Evolutionary conservation across 2,797 vertebrate species (phyloP), one percentile per base, ranked within the genome.

Genomic region (Trachurus trachurus): DNA sequence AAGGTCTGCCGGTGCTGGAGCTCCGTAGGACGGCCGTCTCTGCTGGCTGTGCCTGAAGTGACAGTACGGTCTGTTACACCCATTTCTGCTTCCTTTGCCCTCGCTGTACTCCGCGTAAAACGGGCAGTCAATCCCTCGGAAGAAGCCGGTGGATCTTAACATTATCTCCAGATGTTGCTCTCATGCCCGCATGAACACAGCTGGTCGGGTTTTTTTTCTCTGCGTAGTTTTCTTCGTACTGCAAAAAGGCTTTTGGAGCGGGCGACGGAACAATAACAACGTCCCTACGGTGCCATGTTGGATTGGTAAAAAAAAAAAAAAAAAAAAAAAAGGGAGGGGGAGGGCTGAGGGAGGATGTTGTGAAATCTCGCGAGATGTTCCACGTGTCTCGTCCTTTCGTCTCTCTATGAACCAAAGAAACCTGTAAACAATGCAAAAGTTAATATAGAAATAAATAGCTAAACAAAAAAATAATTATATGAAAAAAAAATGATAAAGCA

Each of bases 51-150:
- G 97, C 73, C 97, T 97, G 94, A 99, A 99, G 94, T 98, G 97
- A 94, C 98, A 99, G 94, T 97, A 97, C 22, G 98, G 97, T 95
- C 98, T 96, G 90, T 95, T 95, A 93, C 98, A 99, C 87, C 91
- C 94, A 87, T 91, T 86, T 70, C 75, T 86, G 75, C 89, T 74
- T 81, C 76, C 84, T 81, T 86, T 91, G 29, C 85, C 90, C 19
- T 94, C 93, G 87, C 52, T 53, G 72, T 78, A 67, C 29, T 95
- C 93, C 47, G 77, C 7, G 85, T 94, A 94, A 94, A 98, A 98
- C 13, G 98, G 98, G 78, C 98, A 99, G 87, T 99, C 97, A 92
- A 99, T 95, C 88, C 97, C 96, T 89, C 98, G 97, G 94, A 99
- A 98, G 91, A 98, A 99, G 63, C 97, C 97, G 82, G 97, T 99